Conservation (phyloP, 2,113 vertebrate genomes). For the Phasianus colchicus region DNA sequence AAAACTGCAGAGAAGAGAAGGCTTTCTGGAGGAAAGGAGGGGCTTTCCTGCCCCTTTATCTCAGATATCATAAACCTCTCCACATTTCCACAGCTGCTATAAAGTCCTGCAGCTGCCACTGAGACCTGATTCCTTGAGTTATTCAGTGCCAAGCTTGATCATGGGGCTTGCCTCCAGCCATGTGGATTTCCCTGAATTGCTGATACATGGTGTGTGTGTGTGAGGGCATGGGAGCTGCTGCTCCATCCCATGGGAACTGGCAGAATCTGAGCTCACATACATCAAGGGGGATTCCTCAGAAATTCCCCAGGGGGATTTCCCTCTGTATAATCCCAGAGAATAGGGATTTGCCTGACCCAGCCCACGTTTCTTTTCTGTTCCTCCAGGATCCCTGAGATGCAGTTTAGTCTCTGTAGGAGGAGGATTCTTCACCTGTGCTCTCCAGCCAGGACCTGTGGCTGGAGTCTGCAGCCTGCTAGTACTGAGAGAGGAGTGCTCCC, state of each 20-base stretch:
- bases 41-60: background rate
- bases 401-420: background rate
- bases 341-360: accelerated
- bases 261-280: background rate
- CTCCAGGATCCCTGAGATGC: accelerated
- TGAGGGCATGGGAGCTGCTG: background rate
- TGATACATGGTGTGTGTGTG: background rate
- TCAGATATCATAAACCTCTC: background rate
- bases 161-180: background rate
- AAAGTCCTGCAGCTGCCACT: background rate
- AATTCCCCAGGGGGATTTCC: background rate
- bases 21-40: background rate
- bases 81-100: background rate
- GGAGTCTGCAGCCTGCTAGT: background rate
- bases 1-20: background rate
- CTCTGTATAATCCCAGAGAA: background rate
- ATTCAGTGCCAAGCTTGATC: background rate
- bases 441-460: background rate
- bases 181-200: background rate
- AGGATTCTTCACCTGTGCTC: background rate
- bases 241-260: background rate
- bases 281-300: background rate
- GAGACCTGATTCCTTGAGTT: background rate
- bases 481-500: background rate
- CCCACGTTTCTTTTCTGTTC: background rate